Evolutionary conservation across 2,888 invertebrate species (phyloP).

Genomic region (Anoncus sp.): DNA sequence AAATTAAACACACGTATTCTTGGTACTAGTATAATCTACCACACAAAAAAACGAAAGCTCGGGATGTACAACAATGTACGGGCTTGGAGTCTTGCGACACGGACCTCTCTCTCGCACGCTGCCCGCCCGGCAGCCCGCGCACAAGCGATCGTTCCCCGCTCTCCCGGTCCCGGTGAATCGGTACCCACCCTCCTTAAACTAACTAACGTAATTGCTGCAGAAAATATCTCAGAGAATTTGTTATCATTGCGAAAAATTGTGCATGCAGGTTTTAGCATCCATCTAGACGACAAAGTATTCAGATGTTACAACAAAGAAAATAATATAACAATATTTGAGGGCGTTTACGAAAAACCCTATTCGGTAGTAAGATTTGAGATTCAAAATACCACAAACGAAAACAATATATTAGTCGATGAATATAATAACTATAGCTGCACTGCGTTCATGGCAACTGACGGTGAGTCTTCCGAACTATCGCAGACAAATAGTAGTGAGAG

Average conservation of each 20-base stretch:
- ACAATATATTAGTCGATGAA: constrained; percentile 1
- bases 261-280: constrained; percentile 58
- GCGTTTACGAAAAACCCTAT: constrained; percentile 60
- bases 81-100: too few relatives aligned
- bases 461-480: constrained; percentile 51
- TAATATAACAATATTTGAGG: constrained; percentile 41
- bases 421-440: constrained; percentile 40
- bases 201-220: constrained; percentile 63
- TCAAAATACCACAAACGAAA: constrained; percentile 16
- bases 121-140: too few relatives aligned
- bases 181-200: too few relatives aligned
- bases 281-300: constrained; percentile 55
- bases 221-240: constrained; percentile 66
- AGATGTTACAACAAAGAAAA: constrained; percentile 45
- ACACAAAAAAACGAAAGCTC: too few relatives aligned
- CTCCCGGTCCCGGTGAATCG: too few relatives aligned
- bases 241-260: constrained; percentile 64
- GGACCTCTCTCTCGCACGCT: too few relatives aligned
- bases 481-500: constrained; percentile 22
- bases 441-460: constrained; percentile 33
- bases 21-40: too few relatives aligned
- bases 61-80: too few relatives aligned
- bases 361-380: constrained; percentile 52
- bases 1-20: too few relatives aligned
- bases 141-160: too few relatives aligned